Evolutionary conservation across 1,140 invertebrate species (phyloP).

Genomic region (Drosophila eugracilis): DNA sequence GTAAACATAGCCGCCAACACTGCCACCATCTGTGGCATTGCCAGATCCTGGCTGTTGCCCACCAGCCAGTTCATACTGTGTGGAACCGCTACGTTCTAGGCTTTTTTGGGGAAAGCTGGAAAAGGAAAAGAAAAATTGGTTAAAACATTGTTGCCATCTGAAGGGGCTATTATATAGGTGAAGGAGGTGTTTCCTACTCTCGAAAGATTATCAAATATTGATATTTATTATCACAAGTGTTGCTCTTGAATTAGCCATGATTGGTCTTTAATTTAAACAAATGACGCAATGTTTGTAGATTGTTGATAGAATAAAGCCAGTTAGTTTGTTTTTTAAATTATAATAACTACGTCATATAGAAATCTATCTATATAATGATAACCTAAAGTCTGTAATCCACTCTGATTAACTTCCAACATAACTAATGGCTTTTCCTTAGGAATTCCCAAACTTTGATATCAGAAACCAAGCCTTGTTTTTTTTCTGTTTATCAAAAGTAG

Average conservation of each 20-base stretch:
- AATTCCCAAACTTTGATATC: conserved; percentile 8
- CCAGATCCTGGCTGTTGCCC: conserved; percentile 54
- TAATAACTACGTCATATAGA: too few relatives aligned
- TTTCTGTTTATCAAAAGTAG: conserved; percentile 15
- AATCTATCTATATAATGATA: neutral
- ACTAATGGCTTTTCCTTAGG: conserved; percentile 3
- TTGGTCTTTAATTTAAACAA: neutral
- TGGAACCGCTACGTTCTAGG: conserved; percentile 80
- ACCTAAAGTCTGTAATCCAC: neutral
- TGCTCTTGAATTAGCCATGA: neutral
- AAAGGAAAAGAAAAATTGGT: conserved; percentile 15
- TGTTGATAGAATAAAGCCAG: too few relatives aligned
- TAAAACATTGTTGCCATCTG: neutral
- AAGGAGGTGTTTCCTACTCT: neutral
- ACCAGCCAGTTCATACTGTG: conserved; percentile 75
- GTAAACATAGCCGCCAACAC: conserved; percentile 81
- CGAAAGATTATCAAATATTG: neutral
- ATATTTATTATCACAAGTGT: neutral
- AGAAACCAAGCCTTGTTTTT: neutral
- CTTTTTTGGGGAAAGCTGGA: conserved; percentile 84
- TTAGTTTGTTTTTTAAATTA: too few relatives aligned
- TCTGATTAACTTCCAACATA: neutral
- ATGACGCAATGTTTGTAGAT: too few relatives aligned
- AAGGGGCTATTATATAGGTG: neutral
- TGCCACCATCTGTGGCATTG: conserved; percentile 56